A percentile compares a stretch with the other conserved stretches of the same genome.
These are phyloP conservation scores for Fragum fragum DNA, from an alignment of 2,888 invertebrate genomes.

Conservation along the genomic window DNA sequence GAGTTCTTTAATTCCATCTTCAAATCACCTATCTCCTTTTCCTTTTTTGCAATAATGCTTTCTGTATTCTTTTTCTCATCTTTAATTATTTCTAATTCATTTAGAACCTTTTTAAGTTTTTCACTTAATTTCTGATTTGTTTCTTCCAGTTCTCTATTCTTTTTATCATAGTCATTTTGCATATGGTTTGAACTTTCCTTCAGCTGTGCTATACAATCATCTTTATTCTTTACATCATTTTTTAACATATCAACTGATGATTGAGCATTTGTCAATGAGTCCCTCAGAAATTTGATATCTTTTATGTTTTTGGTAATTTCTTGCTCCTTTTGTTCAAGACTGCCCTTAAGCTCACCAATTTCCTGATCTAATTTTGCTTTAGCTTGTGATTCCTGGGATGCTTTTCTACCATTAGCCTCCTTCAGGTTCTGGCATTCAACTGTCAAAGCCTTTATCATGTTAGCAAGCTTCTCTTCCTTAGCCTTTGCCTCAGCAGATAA, in stretches of 20 bases:
- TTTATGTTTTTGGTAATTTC: conserved; percentile 54
- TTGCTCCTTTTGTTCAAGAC: conserved; percentile 44
- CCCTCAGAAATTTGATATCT: conserved; percentile 65
- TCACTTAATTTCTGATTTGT: conserved; percentile 38
- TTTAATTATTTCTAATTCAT: conserved; percentile 58
- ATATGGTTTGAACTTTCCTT: conserved; percentile 49
- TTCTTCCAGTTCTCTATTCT: conserved; percentile 43
- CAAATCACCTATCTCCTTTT: conserved; percentile 59
- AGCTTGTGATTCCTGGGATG: conserved; percentile 58
- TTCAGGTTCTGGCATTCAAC: conserved; percentile 60
- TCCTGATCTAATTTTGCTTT: conserved; percentile 62
- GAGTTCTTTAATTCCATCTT: conserved; percentile 61
- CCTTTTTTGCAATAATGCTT: conserved; percentile 59
- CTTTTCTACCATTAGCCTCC: conserved; percentile 51
- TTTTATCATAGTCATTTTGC: conserved; percentile 56
- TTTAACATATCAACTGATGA: conserved; percentile 56
- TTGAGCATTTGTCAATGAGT: conserved; percentile 65
- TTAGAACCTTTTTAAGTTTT: conserved; percentile 43
- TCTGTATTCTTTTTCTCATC: conserved; percentile 66
- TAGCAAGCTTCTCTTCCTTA: conserved; percentile 55
- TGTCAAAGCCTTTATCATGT: conserved; percentile 52
- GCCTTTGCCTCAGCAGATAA: conserved; percentile 46
- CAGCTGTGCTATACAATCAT: conserved; percentile 41
- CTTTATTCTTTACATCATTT: conserved; percentile 62
- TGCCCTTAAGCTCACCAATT: conserved; percentile 49